These are phyloP conservation scores for Athalia circularis DNA, from an alignment of 2,888 invertebrate genomes.

Conservation along the genomic window DNA sequence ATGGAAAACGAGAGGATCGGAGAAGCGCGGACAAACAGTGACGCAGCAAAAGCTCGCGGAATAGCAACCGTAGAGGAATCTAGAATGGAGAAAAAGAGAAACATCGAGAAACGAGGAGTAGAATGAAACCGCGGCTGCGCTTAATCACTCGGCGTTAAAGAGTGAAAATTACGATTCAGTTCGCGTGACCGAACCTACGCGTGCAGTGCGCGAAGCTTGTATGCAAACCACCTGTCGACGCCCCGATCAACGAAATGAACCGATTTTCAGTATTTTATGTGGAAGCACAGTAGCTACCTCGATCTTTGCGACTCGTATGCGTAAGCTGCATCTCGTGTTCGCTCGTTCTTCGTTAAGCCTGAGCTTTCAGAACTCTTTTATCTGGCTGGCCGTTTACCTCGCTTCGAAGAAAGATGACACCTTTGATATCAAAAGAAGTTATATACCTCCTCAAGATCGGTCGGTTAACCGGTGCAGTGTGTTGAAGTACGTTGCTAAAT, in stretches of 20 bases:
- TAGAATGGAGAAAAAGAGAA: too few relatives aligned
- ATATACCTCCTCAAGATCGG: conserved; percentile 11
- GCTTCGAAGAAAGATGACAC: conserved; percentile 42
- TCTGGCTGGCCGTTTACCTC: conserved; percentile 2
- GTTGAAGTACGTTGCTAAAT: conserved; percentile 14
- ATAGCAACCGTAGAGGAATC: too few relatives aligned
- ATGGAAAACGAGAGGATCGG: neutral
- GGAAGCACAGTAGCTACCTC: neutral
- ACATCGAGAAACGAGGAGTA: neutral
- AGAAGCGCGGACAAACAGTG: too few relatives aligned
- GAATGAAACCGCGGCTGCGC: conserved; percentile 13
- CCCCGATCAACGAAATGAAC: conserved; percentile 35
- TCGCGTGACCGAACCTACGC: conserved; percentile 60
- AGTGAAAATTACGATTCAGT: conserved; percentile 69
- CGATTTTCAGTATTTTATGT: conserved; percentile 35
- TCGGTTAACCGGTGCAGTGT: neutral
- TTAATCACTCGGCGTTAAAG: conserved; percentile 57
- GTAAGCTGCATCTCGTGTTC: neutral
- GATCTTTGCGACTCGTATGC: neutral
- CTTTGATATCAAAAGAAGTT: conserved; percentile 31
- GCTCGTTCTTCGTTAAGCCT: conserved; percentile 8
- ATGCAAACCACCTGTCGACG: conserved; percentile 67
- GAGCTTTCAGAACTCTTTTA: conserved; percentile 4
- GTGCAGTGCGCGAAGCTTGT: conserved; percentile 53
- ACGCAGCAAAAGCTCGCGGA: too few relatives aligned